Conservation (phyloP, 2,888 invertebrate species). For the Drosophila peninsularis region DNA sequence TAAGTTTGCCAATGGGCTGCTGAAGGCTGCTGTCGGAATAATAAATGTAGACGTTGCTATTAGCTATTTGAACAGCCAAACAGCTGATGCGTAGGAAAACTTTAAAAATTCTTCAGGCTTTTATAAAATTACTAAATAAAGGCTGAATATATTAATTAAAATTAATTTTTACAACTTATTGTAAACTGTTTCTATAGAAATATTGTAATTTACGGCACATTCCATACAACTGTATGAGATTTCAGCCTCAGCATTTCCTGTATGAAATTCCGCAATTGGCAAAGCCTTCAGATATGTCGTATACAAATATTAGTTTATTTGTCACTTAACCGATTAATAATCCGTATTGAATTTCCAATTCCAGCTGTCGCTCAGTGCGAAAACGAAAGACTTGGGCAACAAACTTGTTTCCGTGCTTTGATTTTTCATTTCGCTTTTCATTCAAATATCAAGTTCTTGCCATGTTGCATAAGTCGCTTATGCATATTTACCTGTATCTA, state of each 20-base stretch:
- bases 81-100: not conserved
- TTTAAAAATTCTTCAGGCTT: not conserved
- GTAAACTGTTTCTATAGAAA: too few relatives aligned
- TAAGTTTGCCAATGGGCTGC: slow-evolving; percentile 1
- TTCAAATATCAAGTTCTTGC: slow-evolving; percentile 77
- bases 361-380: slow-evolving; percentile 21
- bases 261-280: slow-evolving; percentile 17
- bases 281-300: slow-evolving; percentile 5
- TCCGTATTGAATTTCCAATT: slow-evolving; percentile 22
- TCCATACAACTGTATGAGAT: too few relatives aligned
- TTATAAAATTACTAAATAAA: not conserved
- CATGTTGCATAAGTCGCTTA: slow-evolving; percentile 53
- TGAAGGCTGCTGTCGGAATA: slow-evolving; percentile 49
- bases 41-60: not conserved
- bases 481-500: slow-evolving; percentile 53
- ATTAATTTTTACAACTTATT: not conserved
- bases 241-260: slow-evolving; percentile 17
- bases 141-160: not conserved
- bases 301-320: slow-evolving; percentile 11
- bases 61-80: not conserved
- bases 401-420: slow-evolving; percentile 57
- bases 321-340: slow-evolving; percentile 6
- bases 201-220: too few relatives aligned
- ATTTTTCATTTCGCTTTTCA: slow-evolving; percentile 33
- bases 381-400: slow-evolving; percentile 67